These are phyloP conservation scores for Nyctereutes procyonoides DNA, from an alignment of 2,113 vertebrate species.

Conservation along the genomic window DNA sequence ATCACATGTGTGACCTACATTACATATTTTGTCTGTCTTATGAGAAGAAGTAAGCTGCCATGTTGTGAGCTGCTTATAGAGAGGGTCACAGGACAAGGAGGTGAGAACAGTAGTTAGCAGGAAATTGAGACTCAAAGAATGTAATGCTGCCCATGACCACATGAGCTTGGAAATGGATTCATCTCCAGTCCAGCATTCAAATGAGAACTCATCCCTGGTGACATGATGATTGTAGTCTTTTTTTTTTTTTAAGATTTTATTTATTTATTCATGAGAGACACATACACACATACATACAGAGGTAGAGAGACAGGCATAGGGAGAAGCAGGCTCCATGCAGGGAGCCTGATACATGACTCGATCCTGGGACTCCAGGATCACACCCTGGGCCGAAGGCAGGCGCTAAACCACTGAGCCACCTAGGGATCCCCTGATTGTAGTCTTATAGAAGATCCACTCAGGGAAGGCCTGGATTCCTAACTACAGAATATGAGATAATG, in stretches of 20 bases:
- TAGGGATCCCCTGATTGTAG: neutral
- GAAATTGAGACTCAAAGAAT: neutral
- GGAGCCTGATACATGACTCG: too few species aligned
- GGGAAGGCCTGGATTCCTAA: neutral
- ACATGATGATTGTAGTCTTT: neutral
- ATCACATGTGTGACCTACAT: neutral
- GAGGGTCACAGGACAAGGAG: neutral
- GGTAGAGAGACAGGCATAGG: too few species aligned
- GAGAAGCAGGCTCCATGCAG: too few species aligned
- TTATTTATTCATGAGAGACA: too few species aligned
- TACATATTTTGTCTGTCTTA: neutral
- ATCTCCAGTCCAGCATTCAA: neutral
- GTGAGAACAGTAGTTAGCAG: neutral
- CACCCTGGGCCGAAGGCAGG: too few species aligned
- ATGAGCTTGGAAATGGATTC: neutral
- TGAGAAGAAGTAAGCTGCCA: neutral
- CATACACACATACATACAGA: too few species aligned
- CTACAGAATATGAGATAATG: neutral
- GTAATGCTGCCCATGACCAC: neutral
- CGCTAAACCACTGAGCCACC: too few species aligned
- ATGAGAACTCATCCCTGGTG: neutral
- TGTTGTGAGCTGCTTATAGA: neutral
- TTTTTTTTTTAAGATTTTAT: too few species aligned
- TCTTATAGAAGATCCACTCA: neutral
- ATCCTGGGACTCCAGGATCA: too few species aligned